phyloP scores from a whole-genome alignment of 2,113 vertebrate species.

The Struthidea cinerea region DNA sequence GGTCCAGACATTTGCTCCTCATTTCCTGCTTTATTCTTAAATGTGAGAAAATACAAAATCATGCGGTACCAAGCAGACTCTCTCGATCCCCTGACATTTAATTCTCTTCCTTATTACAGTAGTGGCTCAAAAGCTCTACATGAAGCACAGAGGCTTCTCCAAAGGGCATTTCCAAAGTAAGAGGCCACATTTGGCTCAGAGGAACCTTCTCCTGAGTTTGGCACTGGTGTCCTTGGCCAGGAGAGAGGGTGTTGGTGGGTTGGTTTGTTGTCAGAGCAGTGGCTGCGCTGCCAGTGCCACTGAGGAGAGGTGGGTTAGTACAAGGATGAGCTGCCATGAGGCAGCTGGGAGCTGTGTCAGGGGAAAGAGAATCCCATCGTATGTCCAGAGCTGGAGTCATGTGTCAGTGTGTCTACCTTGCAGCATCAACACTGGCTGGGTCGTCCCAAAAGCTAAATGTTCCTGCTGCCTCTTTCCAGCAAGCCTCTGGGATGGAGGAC shows the following conservation, averaged over 20 bases:
- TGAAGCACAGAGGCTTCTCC: background rate
- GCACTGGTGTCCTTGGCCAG: background rate
- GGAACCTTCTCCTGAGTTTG: background rate
- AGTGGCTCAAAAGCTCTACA: background rate
- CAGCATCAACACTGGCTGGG: background rate
- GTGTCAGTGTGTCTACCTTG: background rate
- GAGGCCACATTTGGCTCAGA: background rate
- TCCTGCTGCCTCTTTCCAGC: background rate
- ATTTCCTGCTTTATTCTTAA: background rate
- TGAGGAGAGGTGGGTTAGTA: background rate
- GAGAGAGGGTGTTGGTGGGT: background rate
- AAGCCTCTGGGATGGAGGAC: background rate
- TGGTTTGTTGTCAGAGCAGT: rapidly evolving
- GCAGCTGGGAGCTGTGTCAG: background rate
- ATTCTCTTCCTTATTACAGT: background rate
- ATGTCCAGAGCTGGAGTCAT: background rate
- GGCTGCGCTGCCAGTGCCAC: background rate
- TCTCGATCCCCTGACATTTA: background rate
- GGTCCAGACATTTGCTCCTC: background rate
- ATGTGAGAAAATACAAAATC: background rate
- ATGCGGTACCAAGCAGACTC: background rate
- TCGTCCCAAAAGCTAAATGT: background rate
- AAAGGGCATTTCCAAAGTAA: background rate
- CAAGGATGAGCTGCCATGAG: background rate
- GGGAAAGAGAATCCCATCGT: background rate